Base-by-base conservation (phyloP, 2,888 invertebrate species). In the Creontiades dilutus region DNA sequence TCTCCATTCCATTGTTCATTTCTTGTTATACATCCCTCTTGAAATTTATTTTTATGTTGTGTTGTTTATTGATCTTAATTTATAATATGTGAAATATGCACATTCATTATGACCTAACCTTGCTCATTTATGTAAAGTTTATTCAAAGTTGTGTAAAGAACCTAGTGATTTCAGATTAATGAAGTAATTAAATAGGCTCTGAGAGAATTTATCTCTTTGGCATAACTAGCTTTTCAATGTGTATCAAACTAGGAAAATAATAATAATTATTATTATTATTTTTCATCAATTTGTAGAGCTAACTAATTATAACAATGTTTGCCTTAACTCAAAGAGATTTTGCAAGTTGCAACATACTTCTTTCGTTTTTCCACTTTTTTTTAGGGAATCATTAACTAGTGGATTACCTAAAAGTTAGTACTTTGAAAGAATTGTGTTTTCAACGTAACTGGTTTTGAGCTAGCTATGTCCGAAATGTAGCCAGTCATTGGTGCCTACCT, bases 61-160 rank as follows among this genome's bases (percentile, higher is more conserved):
- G 57, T 57, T n/a, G 19, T 57, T 57, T 68, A 68, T 68, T 12
- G 23, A 5, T 57, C 16, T n/a, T n/a, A 16, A 57, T 57, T 57
- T 0, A 57, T 5, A 57, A 57, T 57, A 57, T 68, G 68, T 68
- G 23, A 68, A 68, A 23, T 68, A 19, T 68, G 68, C 68, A 68
- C 68, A 68, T 68, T 68, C 68, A 68, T 68, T 27, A 68, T 23
- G 27, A 68, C 23, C 68, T 68, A 68, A 68, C 3, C 23, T 68
- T 68, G 68, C 68, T 68, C 68, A 68, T 68, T 68, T 68, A 68
- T 68, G 68, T 68, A 68, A 52, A 68, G 19, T 23, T 1, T 68
- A 23, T 19, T 23, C 23, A 68, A 23, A 68, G 68, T 68, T 68
- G 9, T 23, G 68, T 23, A 68, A 68, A 68, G 27, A 68, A 23